Base-by-base conservation (phyloP, 64 coral and sea anemone species). In the Anthopleura sola region DNA sequence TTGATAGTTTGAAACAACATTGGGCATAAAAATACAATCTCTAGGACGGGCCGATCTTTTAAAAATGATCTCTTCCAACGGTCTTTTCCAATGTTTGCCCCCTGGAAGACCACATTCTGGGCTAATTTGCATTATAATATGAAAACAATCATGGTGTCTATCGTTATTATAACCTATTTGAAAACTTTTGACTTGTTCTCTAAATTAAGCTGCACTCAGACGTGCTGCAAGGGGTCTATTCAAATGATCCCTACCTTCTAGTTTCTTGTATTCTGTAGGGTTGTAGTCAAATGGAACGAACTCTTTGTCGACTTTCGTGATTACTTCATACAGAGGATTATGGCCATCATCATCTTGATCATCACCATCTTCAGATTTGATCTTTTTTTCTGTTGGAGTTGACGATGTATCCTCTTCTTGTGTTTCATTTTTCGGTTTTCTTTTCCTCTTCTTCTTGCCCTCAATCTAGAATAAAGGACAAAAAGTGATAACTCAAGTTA, bases 261-360 rank as follows among this genome's bases (percentile, higher is more conserved):
- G 82, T 34, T 83, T 83, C 21, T 50, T 83, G 50, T 86, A 86
- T 37, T 91, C 83, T 37, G 71, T 69, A 81, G 55, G 53, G 16
- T 75, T 86, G 60, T 91, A 91, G 23, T 91, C 78, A 46, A 91
- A 91, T n/a, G 89, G 89, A 2, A 81, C 84, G 64, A 91, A 86
- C 6, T 55, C 75, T 19, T 31, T 78, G 86, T 19, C 18, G 19
- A 26, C 48, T 47, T 87, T 40, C 44, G 74, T 34, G 28, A 60
- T 21, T 10, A 37, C 19, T 37, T 87, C 86, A 77, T 77, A 60
- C n/a, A 40, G 47, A 15, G 88, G 50, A 10, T 79, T 39, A 34
- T 86, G 46, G 20, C 44, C 84, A 15, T 60, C 75, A 60, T 83
- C 32, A 33, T 40, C 39, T 40, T 40, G 2, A 3, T 69, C 64